Conservation (phyloP, 2,113 vertebrate genomes). For the Hoplias malabaricus region DNA sequence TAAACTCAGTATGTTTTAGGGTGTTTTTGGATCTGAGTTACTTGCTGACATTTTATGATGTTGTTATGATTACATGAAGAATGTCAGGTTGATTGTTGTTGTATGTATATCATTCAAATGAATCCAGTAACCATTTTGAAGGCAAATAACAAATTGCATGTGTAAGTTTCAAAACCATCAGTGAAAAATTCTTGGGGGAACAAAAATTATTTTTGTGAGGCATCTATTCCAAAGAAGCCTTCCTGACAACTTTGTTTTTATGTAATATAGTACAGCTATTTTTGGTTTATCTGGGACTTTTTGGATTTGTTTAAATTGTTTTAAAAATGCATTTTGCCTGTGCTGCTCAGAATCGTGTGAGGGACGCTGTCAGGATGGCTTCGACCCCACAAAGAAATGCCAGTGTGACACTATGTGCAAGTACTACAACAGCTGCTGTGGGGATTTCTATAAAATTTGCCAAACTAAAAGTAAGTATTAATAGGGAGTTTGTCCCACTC, state of each 20-base stretch:
- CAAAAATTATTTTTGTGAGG: background rate
- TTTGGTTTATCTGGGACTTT: background rate
- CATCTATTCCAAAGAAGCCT: background rate
- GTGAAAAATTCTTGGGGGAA: background rate
- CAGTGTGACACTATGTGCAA: slow-evolving; percentile 89
- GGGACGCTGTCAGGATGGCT: slow-evolving; percentile 78
- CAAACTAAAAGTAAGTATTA: slow-evolving; percentile 81
- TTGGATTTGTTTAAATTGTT: background rate
- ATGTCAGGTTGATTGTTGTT: too few species aligned
- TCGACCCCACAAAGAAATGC: slow-evolving; percentile 74
- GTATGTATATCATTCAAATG: too few species aligned
- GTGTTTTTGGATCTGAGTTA: too few species aligned
- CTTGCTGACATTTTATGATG: too few species aligned
- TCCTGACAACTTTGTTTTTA: background rate
- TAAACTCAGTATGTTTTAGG: too few species aligned
- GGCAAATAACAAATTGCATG: too few species aligned
- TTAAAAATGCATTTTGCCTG: background rate
- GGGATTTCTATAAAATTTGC: slow-evolving; percentile 77
- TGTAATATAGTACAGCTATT: background rate
- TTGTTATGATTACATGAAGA: too few species aligned
- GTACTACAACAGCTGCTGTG: slow-evolving; percentile 91
- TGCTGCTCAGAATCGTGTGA: slow-evolving; percentile 80
- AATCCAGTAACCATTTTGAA: too few species aligned
- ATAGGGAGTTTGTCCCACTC: too few species aligned
- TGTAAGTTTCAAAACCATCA: too few species aligned